A percentile compares a stretch with the other conserved stretches of the same genome.
phyloP scores from a whole-genome alignment of 2,888 invertebrate genomes.

The Melieria crassipennis region DNA sequence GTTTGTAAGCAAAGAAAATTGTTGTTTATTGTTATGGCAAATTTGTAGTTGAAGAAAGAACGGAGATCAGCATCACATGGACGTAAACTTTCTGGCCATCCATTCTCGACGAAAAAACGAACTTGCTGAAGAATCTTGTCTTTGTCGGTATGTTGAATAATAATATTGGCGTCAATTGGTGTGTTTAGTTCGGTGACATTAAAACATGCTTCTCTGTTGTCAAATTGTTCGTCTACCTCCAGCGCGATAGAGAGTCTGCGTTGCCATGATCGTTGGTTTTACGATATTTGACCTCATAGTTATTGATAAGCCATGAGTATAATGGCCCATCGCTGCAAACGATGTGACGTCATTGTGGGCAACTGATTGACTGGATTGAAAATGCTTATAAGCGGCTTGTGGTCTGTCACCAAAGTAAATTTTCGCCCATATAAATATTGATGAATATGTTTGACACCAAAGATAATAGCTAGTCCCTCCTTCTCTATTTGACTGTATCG shows the following conservation, averaged over 20 bases:
- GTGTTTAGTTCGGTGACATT: conserved; percentile 5
- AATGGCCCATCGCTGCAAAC: conserved; percentile 33
- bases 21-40: conserved; percentile 24
- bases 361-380: conserved; percentile 36
- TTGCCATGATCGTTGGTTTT: conserved; percentile 39
- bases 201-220: conserved; percentile 17
- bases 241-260: conserved; percentile 40
- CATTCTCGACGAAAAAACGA: conserved; percentile 11
- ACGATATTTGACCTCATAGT: conserved; percentile 35
- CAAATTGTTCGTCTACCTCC: not conserved
- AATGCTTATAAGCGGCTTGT: conserved; percentile 34
- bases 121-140: conserved; percentile 11
- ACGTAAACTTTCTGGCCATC: conserved; percentile 19
- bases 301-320: conserved; percentile 35
- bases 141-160: not conserved
- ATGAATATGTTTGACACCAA: conserved; percentile 30
- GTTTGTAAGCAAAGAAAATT: conserved; percentile 18
- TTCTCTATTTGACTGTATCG: conserved; percentile 36
- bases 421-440: conserved; percentile 37
- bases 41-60: conserved; percentile 22
- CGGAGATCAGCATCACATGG: conserved; percentile 17
- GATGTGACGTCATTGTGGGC: conserved; percentile 26
- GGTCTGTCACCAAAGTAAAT: conserved; percentile 34
- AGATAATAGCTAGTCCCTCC: conserved; percentile 36
- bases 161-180: conserved; percentile 17